A percentile compares a stretch with the other conserved stretches of the same genome.
These are phyloP conservation scores for Thaleichthys pacificus DNA, from an alignment of 2,797 vertebrate genomes.

Conservation along the genomic window DNA sequence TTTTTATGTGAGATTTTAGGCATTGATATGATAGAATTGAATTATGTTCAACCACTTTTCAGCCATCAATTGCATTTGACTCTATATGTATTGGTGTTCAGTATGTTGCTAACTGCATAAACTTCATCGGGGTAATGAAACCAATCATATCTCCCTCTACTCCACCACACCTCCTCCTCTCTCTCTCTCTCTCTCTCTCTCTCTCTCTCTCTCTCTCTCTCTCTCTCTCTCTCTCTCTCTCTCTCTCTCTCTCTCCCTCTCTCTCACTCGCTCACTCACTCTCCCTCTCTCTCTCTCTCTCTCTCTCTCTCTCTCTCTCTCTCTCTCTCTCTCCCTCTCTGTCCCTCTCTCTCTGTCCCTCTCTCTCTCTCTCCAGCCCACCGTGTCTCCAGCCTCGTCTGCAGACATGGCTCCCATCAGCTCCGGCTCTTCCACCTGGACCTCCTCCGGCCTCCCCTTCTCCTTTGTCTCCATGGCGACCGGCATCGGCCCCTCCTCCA, in stretches of 20 bases:
- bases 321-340: neutral
- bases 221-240: conserved; percentile 3
- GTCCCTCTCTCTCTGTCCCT: too few relatives aligned
- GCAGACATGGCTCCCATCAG: conserved; percentile 98
- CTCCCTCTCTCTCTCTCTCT: neutral
- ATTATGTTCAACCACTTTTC: too few relatives aligned
- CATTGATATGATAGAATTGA: too few relatives aligned
- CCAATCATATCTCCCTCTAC: neutral
- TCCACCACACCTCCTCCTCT: too few relatives aligned
- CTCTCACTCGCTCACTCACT: neutral
- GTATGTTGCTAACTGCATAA: too few relatives aligned
- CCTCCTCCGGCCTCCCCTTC: conserved; percentile 93
- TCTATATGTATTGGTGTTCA: neutral
- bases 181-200: neutral
- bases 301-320: neutral
- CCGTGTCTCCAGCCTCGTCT: conserved; percentile 90
- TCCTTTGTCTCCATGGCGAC: conserved; percentile 98
- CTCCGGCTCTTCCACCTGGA: conserved; percentile 96
- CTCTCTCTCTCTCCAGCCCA: conserved; percentile 74
- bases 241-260: neutral
- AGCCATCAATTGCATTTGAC: too few relatives aligned
- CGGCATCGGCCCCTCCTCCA: conserved; percentile 92
- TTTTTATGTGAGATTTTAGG: neutral
- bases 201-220: neutral
- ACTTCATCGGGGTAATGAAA: neutral